phyloP scores from a whole-genome alignment of 2,113 vertebrate genomes.

The Phoxinus phoxinus region DNA sequence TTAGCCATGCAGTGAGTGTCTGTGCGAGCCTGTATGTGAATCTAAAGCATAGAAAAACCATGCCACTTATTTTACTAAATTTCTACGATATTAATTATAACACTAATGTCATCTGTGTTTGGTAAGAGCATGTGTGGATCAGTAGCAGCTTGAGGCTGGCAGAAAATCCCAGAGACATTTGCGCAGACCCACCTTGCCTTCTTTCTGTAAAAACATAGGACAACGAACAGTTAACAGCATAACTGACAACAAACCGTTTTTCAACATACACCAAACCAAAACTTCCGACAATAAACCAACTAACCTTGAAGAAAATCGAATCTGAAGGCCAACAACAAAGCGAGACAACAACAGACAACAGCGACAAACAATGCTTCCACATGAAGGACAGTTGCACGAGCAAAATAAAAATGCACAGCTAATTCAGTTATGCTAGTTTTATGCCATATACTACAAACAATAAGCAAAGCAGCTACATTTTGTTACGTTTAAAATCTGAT shows the following conservation, averaged over 20 bases:
- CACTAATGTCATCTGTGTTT: constrained; percentile 1
- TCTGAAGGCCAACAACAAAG: constrained; percentile 12
- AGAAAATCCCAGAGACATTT: constrained; percentile 73
- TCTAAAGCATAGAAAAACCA: neutral
- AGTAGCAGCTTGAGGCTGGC: constrained; percentile 68
- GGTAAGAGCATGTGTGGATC: constrained; percentile 26
- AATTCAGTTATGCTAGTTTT: neutral
- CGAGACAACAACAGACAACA: neutral
- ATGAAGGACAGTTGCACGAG: neutral
- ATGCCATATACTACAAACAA: neutral
- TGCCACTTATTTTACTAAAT: neutral
- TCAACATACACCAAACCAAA: constrained; percentile 42
- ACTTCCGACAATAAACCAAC: neutral
- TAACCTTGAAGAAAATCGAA: constrained; percentile 4
- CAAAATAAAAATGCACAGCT: constrained; percentile 6
- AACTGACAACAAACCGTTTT: constrained; percentile 37
- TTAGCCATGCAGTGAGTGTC: constrained; percentile 65
- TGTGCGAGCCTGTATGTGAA: neutral
- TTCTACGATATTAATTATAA: constrained; percentile 29
- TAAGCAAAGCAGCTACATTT: neutral
- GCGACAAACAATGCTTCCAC: constrained; percentile 24
- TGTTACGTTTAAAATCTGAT: neutral
- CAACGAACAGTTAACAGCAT: constrained; percentile 70
- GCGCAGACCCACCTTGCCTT: constrained; percentile 82
- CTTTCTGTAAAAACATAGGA: constrained; percentile 82